Percentiles rank a stretch among this genome's conserved stretches.
These are phyloP conservation scores for Lasioglossum leucozonium DNA, from an alignment of 2,888 invertebrate species.

Conservation along the genomic window DNA sequence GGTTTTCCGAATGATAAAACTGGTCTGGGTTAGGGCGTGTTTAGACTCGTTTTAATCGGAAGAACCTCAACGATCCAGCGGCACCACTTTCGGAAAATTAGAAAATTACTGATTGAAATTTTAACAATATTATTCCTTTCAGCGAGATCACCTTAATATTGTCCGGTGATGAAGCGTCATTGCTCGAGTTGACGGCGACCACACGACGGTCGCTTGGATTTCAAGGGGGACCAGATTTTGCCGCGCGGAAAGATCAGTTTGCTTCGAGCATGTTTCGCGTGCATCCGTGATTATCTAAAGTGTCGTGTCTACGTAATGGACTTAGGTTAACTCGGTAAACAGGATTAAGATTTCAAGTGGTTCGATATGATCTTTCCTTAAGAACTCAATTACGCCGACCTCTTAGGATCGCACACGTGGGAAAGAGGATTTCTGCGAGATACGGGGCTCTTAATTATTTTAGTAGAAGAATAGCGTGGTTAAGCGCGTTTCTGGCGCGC, in stretches of 20 bases:
- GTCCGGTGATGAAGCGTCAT: background rate
- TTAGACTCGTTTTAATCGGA: too few species aligned
- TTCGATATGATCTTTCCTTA: slow-evolving; percentile 73
- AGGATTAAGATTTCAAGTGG: slow-evolving; percentile 74
- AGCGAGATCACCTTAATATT: too few species aligned
- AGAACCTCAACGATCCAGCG: too few species aligned
- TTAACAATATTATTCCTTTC: too few species aligned
- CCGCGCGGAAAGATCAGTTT: slow-evolving; percentile 39
- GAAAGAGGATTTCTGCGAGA: slow-evolving; percentile 27
- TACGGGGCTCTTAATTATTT: slow-evolving; percentile 24
- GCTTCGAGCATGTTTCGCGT: slow-evolving; percentile 42
- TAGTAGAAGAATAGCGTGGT: background rate
- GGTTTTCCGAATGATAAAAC: too few species aligned
- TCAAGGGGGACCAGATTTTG: background rate
- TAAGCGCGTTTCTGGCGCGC: background rate
- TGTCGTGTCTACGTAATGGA: slow-evolving; percentile 69
- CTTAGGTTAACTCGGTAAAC: slow-evolving; percentile 72
- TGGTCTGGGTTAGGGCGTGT: too few species aligned
- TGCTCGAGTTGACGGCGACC: background rate
- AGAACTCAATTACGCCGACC: slow-evolving; percentile 70
- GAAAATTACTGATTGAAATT: too few species aligned
- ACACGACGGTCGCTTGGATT: background rate
- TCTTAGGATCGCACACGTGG: slow-evolving; percentile 39
- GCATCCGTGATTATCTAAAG: slow-evolving; percentile 68
- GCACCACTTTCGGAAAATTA: too few species aligned